These are phyloP conservation scores for Hirundichthys speculiger DNA, from an alignment of 2,113 vertebrate species.

Conservation along the genomic window DNA sequence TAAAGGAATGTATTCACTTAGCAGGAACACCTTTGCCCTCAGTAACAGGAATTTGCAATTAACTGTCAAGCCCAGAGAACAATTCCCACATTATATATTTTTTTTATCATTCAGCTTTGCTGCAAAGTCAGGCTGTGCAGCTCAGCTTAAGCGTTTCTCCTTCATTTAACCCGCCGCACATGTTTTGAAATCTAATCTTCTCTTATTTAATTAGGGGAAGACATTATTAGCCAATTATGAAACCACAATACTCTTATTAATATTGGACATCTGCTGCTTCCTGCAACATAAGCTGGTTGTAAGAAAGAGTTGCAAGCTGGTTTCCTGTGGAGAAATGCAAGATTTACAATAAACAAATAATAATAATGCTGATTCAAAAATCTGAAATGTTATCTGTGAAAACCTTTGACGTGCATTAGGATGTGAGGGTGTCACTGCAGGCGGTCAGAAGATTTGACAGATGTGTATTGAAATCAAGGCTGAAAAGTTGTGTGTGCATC, in stretches of 20 bases:
- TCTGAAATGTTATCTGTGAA: no score
- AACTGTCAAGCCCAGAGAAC: conserved; percentile 44
- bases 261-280: conserved; percentile 23
- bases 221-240: conserved; percentile 9
- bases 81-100: conserved; percentile 41
- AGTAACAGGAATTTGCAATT: conserved; percentile 66
- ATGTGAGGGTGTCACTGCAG: no score
- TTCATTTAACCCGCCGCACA: conserved; percentile 7
- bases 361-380: no score
- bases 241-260: conserved; percentile 10
- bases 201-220: conserved; percentile 26
- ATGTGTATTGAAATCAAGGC: no score
- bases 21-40: conserved; percentile 32
- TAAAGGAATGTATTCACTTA: conserved; percentile 51
- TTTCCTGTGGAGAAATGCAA: no score
- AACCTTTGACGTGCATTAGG: no score
- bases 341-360: no score
- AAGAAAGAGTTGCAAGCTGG: neutral
- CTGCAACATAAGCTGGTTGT: neutral
- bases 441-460: no score
- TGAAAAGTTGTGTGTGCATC: no score
- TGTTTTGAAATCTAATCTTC: conserved; percentile 29
- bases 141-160: conserved; percentile 7
- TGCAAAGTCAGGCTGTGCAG: conserved; percentile 34
- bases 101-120: conserved; percentile 39